Percentiles rank a stretch among this genome's conserved stretches.
These are phyloP conservation scores for Spilarctia lutea DNA, from an alignment of 2,888 invertebrate species.

Conservation along the genomic window DNA sequence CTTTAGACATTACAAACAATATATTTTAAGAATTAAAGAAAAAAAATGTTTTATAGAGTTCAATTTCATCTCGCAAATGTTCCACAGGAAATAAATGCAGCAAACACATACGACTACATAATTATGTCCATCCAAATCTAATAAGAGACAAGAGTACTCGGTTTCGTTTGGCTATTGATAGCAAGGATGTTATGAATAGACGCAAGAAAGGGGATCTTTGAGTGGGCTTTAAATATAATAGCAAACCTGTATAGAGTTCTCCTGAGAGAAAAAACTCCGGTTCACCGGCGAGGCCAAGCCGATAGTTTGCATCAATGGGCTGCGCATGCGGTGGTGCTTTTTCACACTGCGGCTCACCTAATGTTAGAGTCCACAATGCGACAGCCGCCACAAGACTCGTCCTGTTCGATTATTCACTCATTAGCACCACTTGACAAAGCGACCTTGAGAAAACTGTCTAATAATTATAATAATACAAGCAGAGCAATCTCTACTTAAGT, in stretches of 20 bases:
- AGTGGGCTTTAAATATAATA: background rate
- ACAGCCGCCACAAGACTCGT: background rate
- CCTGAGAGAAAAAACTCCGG: conserved; percentile 92
- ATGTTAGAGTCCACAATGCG: conserved; percentile 2
- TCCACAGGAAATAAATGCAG: background rate
- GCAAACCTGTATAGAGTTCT: conserved; percentile 91
- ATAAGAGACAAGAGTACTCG: background rate
- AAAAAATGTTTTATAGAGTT: too few relatives aligned
- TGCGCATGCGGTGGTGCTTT: conserved; percentile 74
- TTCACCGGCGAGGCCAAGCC: conserved; percentile 90
- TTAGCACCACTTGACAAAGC: background rate
- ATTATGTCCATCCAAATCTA: background rate
- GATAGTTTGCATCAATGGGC: conserved; percentile 90
- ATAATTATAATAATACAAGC: background rate
- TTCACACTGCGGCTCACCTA: conserved; percentile 54
- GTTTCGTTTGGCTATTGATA: background rate
- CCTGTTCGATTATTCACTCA: conserved; percentile 7
- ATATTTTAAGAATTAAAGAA: too few relatives aligned
- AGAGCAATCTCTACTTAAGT: background rate
- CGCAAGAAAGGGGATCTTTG: background rate
- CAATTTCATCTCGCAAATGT: too few relatives aligned
- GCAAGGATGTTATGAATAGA: background rate
- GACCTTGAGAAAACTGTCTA: background rate
- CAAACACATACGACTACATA: background rate
- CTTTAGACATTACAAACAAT: too few relatives aligned